These are phyloP conservation scores for Campylomormyrus tamandua DNA, from an alignment of 2,113 vertebrate genomes.

Conservation along the genomic window DNA sequence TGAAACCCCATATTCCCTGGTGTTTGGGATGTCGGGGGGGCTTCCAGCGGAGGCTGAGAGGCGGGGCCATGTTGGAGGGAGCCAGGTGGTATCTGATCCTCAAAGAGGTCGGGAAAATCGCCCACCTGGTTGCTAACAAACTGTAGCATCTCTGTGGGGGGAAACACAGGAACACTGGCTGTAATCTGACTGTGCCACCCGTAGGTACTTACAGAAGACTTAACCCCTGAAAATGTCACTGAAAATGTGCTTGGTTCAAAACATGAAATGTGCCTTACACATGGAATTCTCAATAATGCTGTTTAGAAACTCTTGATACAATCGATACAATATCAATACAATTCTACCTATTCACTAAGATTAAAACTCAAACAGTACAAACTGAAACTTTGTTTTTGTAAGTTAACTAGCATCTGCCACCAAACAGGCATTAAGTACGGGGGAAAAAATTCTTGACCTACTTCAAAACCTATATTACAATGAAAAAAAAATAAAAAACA, in stretches of 20 bases:
- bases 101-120: constrained; percentile 88
- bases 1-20: neutral
- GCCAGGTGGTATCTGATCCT: constrained; percentile 60
- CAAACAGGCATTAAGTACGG: neutral
- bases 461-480: neutral
- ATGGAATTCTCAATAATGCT: neutral
- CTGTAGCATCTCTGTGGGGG: constrained; percentile 86
- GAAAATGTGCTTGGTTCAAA: neutral
- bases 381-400: neutral
- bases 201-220: neutral
- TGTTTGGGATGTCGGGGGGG: constrained; percentile 32
- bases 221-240: neutral
- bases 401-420: neutral
- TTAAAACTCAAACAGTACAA: neutral
- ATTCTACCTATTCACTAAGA: neutral
- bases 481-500: neutral
- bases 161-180: neutral
- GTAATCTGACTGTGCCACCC: neutral
- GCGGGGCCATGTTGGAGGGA: constrained; percentile 19
- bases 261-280: neutral
- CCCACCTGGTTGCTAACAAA: constrained; percentile 93
- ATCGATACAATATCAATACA: neutral
- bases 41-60: constrained; percentile 25
- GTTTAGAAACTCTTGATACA: neutral
- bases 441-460: neutral